A percentile compares a stretch with the other conserved stretches of the same genome.
Conservation (phyloP, 2,888 invertebrate species). For the Hirtodrosophila alboralis region DNA sequence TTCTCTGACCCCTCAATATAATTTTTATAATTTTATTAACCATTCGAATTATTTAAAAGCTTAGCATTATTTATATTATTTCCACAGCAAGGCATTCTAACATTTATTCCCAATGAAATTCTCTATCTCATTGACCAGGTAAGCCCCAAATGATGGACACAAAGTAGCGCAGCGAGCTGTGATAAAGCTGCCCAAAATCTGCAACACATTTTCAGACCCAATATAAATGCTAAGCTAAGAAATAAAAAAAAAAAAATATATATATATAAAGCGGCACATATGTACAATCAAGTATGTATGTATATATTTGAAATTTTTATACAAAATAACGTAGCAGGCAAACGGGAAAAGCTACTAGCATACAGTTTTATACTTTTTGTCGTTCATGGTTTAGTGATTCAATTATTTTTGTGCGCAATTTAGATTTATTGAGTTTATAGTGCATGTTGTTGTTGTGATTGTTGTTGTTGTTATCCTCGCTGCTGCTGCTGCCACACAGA, state of each 20-base stretch:
- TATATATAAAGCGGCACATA: slow-evolving; percentile 3
- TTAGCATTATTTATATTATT: too few species aligned
- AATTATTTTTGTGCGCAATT: slow-evolving; percentile 78
- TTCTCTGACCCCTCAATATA: too few species aligned
- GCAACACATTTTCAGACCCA: slow-evolving; percentile 38
- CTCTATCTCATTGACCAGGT: slow-evolving; percentile 7
- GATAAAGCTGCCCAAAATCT: slow-evolving; percentile 68
- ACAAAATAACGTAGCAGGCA: slow-evolving; percentile 49
- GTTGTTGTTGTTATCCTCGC: slow-evolving; percentile 12
- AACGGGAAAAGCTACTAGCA: slow-evolving; percentile 26
- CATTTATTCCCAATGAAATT: too few species aligned
- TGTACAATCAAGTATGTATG: neutral
- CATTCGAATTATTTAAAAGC: too few species aligned
- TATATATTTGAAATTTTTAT: slow-evolving; percentile 24
- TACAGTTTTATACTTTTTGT: slow-evolving; percentile 24
- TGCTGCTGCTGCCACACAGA: slow-evolving; percentile 50
- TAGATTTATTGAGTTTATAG: slow-evolving; percentile 76
- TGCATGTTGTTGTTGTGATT: slow-evolving; percentile 30
- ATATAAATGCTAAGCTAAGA: slow-evolving; percentile 47
- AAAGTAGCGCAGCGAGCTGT: slow-evolving; percentile 62
- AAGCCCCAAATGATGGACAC: slow-evolving; percentile 42
- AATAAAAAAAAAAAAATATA: slow-evolving; percentile 7
- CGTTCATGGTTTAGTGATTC: slow-evolving; percentile 72
- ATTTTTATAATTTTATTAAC: too few species aligned
- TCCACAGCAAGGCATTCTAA: neutral